phyloP scores from a whole-genome alignment of 2,113 vertebrate genomes.

The Falcunculus frontatus region DNA sequence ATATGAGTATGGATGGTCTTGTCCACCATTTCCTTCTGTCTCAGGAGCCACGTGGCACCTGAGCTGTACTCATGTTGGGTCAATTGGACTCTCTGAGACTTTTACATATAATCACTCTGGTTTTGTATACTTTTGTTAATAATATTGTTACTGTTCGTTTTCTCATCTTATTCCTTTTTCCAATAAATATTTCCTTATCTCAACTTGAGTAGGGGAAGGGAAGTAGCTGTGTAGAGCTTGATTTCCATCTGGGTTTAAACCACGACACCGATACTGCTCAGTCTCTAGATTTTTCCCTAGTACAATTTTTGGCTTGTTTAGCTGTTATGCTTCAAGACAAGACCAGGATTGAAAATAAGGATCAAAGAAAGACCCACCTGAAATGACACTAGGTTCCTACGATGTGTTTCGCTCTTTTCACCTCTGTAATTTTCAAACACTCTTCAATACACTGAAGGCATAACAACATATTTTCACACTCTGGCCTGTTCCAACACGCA shows the following conservation, averaged over 20 bases:
- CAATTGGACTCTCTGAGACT: fast-evolving
- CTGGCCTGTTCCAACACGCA: neutral
- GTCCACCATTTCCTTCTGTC: neutral
- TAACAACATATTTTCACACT: neutral
- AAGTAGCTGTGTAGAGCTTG: neutral
- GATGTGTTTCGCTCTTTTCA: fast-evolving
- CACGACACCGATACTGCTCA: neutral
- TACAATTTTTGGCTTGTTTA: neutral
- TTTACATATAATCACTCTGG: neutral
- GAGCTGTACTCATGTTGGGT: neutral
- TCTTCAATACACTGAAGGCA: neutral
- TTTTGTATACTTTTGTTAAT: neutral
- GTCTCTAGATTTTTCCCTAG: neutral
- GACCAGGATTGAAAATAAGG: neutral
- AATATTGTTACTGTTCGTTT: neutral
- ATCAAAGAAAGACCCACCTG: neutral
- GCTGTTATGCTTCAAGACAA: neutral
- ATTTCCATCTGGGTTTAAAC: neutral
- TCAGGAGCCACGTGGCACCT: fast-evolving
- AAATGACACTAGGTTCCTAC: neutral
- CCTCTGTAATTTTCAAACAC: neutral
- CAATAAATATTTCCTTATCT: neutral
- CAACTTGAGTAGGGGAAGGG: neutral
- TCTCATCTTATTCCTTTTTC: neutral
- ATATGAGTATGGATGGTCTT: fast-evolving